Evolutionary conservation across 2,888 invertebrate genomes (phyloP).

Genomic region (Drosophila mulleri): DNA sequence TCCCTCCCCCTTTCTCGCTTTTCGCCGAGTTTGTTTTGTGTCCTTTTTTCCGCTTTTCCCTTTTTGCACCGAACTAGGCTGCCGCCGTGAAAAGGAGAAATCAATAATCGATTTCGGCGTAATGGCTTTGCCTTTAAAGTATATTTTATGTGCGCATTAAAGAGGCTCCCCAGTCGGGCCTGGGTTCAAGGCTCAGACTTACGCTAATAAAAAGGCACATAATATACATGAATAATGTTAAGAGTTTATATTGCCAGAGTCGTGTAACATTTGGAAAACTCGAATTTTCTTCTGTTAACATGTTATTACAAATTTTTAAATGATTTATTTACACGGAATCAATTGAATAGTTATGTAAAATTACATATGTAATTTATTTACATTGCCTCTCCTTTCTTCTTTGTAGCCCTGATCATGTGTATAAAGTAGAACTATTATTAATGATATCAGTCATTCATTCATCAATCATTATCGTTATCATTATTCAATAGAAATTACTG

Average conservation of each 20-base stretch:
- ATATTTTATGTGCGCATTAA: conserved; percentile 56
- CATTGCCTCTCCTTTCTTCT: too few species aligned
- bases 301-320: too few species aligned
- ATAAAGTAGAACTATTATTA: not conserved
- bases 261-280: not conserved
- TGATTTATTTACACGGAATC: too few species aligned
- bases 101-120: conserved; percentile 74
- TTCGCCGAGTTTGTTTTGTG: conserved; percentile 60
- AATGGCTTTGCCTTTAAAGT: conserved; percentile 54
- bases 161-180: conserved; percentile 23
- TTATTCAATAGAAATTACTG: conserved; percentile 4
- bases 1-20: conserved; percentile 13
- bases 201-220: not conserved
- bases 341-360: too few species aligned
- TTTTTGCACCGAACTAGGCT: conserved; percentile 67
- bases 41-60: conserved; percentile 47
- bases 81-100: conserved; percentile 52
- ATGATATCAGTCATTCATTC: not conserved
- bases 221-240: not conserved
- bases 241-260: not conserved
- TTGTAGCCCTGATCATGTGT: too few species aligned
- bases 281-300: not conserved
- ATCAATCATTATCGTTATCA: conserved; percentile 29
- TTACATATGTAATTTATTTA: too few species aligned
- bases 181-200: conserved; percentile 20